phyloP scores from a whole-genome alignment of 2,113 vertebrate genomes.

The Chaetodon trifascialis region DNA sequence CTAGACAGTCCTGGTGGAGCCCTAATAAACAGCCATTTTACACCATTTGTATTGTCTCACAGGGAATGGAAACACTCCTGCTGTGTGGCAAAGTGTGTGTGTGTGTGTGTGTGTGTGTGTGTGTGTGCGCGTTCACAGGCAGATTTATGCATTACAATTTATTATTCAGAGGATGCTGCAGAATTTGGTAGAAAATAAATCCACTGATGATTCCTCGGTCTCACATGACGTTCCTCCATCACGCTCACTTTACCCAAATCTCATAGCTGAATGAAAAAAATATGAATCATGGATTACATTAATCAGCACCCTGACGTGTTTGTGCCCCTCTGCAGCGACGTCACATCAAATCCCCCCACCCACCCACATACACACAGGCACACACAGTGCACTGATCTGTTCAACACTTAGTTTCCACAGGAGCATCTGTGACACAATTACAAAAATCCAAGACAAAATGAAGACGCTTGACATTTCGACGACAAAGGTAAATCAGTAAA shows the following conservation, averaged over 20 bases:
- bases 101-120: slow-evolving; percentile 16
- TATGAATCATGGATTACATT: slow-evolving; percentile 28
- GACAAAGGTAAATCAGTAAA: slow-evolving; percentile 59
- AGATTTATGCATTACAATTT: slow-evolving; percentile 22
- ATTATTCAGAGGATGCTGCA: slow-evolving; percentile 36
- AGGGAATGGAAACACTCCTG: slow-evolving; percentile 43
- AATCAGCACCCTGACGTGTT: slow-evolving; percentile 33
- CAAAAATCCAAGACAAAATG: slow-evolving; percentile 24
- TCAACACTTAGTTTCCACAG: slow-evolving; percentile 57
- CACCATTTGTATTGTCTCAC: slow-evolving; percentile 52
- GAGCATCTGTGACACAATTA: slow-evolving; percentile 30
- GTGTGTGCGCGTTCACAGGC: background rate
- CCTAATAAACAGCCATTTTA: slow-evolving; percentile 64
- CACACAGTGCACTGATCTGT: slow-evolving; percentile 50
- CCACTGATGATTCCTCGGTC: slow-evolving; percentile 2
- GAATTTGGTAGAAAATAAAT: slow-evolving; percentile 47
- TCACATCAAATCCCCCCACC: slow-evolving; percentile 12
- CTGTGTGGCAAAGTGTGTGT: slow-evolving; percentile 3
- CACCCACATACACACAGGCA: slow-evolving; percentile 3
- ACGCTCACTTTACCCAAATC: slow-evolving; percentile 19
- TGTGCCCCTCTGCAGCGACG: slow-evolving; percentile 16
- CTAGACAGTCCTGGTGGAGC: slow-evolving; percentile 51
- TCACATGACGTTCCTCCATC: slow-evolving; percentile 8
- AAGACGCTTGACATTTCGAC: slow-evolving; percentile 51
- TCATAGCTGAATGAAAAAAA: slow-evolving; percentile 2